Conservation (phyloP, 2,113 vertebrate species). For the Pionites leucogaster region DNA sequence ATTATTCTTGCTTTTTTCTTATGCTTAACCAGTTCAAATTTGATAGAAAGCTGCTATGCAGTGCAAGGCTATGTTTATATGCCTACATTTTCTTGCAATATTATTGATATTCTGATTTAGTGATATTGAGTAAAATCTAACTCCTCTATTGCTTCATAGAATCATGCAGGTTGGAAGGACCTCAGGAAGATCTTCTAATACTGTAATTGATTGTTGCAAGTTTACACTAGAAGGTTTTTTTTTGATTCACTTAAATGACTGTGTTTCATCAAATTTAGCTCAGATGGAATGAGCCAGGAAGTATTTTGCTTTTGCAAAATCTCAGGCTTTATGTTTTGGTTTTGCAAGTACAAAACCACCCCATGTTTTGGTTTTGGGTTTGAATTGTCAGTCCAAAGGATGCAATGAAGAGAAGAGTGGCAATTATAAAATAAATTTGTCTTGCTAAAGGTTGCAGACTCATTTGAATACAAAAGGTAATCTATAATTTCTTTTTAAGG, state of each 20-base stretch:
- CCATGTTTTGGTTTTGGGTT: background rate
- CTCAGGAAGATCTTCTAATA: background rate
- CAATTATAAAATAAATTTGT: background rate
- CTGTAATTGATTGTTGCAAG: background rate
- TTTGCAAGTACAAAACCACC: slow-evolving; percentile 17
- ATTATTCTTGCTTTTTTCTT: background rate
- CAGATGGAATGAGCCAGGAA: background rate
- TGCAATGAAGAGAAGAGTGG: background rate
- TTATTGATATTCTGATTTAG: background rate
- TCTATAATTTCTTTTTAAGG: background rate
- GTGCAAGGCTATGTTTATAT: background rate
- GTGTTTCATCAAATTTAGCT: background rate
- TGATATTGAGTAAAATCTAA: background rate
- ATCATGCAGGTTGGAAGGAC: background rate
- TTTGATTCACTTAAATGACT: background rate
- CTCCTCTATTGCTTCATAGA: background rate
- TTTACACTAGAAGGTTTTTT: background rate
- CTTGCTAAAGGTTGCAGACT: background rate
- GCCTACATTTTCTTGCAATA: background rate
- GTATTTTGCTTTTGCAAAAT: slow-evolving; percentile 2
- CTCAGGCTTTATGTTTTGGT: slow-evolving; percentile 1
- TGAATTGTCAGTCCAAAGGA: background rate
- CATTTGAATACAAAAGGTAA: background rate
- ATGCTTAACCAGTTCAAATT: background rate
- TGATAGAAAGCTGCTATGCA: background rate